Evolutionary conservation across 2,113 vertebrate genomes (phyloP), one percentile per base, ranked within the genome.

Genomic region (Carassius carassius): DNA sequence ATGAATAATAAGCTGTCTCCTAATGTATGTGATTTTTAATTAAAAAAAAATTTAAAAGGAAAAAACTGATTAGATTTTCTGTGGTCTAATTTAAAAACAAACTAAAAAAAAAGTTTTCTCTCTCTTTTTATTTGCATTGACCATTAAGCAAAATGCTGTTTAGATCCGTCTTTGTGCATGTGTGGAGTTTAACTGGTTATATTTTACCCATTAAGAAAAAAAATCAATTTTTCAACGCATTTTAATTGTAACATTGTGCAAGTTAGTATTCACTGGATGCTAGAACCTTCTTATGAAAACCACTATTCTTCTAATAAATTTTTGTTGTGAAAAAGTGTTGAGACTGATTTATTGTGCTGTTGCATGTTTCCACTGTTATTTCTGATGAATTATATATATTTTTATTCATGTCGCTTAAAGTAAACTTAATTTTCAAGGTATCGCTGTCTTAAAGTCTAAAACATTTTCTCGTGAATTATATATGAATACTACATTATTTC

Each of bases 281-380:
- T 98, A 99, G 96, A 98, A 94, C 92, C 90, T 94, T 94, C 92
- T 97, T 97, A 98, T 97, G 95, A 98, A 96, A 98, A 98, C 96
- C 96, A 99, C 96, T 98, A 98, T 99, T 99, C 97, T 99, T 99
- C 96, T 98, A 99, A 99, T 99, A 99, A 98, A 98, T 98, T 98
- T 82, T 97, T 97, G 97, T 98, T 98, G 98, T 99, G 97, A 97
- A 99, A 98, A 86, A 25, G 41, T 29, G 23, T 65, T 3, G 32
- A 72, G 65, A 13, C 1, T 84, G 44, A 77, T 84, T 81, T 44
- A 37, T 75, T 37, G 29, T 13, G n/a, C 25, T 21, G 65, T 69
- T 69, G 65, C 65, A 37, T 21, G 67, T 37, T 70, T 69, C 29
- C 35, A 35, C 65, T 69, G 29, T 9, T 32, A 8, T 10, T 1